Conservation (phyloP, 2,113 vertebrate species). For the Benitochromis conjunctus region DNA sequence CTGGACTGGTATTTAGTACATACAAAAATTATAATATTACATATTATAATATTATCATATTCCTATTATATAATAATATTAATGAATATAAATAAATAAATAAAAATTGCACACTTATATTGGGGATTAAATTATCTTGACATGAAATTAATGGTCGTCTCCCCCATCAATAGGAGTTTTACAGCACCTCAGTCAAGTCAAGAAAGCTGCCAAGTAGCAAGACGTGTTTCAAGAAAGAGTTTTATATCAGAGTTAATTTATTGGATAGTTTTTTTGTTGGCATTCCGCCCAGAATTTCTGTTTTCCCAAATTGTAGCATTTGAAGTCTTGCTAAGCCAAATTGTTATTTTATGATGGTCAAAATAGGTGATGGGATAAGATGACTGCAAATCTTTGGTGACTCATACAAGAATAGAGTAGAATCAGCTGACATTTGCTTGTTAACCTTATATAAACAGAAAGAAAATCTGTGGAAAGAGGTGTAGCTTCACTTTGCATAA, state of each 20-base stretch:
- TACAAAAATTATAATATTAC: not conserved
- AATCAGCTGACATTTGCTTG: not conserved
- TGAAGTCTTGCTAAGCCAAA: not conserved
- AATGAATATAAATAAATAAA: not conserved
- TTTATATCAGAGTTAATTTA: not conserved
- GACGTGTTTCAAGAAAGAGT: not conserved
- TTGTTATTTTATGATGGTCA: not conserved
- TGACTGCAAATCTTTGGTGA: not conserved
- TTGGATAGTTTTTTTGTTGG: not conserved
- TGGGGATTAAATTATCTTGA: not conserved
- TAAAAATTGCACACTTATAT: not conserved
- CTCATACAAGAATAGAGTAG: not conserved
- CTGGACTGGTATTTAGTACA: not conserved
- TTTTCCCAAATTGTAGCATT: not conserved
- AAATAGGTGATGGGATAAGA: not conserved
- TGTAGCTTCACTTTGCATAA: not conserved
- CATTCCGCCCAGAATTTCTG: not conserved
- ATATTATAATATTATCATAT: not conserved
- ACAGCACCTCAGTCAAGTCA: not conserved
- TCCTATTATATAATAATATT: not conserved
- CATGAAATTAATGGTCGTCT: not conserved
- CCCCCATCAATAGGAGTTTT: not conserved
- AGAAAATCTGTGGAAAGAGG: not conserved
- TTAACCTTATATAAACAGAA: not conserved
- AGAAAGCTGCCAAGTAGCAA: not conserved